These are phyloP conservation scores for Siniperca obscura DNA, from an alignment of 2,797 vertebrate genomes.

Conservation along the genomic window DNA sequence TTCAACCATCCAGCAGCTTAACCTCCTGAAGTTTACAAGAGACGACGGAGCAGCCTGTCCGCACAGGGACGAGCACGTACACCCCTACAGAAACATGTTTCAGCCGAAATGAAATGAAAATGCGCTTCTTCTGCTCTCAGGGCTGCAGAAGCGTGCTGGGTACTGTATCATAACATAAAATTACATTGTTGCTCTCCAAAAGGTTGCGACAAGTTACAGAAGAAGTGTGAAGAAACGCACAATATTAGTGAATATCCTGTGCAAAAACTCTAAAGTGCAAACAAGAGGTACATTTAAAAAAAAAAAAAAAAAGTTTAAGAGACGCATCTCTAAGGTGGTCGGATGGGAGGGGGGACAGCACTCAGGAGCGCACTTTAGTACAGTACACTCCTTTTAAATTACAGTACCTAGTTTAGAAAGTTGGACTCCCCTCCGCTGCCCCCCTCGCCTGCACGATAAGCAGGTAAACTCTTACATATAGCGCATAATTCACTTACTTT, in stretches of 20 bases:
- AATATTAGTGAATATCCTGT: conserved; percentile 7
- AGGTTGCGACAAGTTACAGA: conserved; percentile 16
- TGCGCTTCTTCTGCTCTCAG: not conserved
- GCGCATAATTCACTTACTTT: conserved; percentile 90
- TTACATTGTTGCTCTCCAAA: not conserved
- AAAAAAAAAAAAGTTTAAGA: conserved; percentile 69
- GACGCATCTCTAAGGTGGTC: conserved; percentile 65
- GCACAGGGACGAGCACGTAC: conserved; percentile 3
- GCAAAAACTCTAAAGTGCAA: conserved; percentile 30
- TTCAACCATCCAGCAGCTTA: conserved; percentile 16
- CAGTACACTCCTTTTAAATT: conserved; percentile 77
- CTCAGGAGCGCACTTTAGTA: conserved; percentile 64
- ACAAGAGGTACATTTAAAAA: not conserved
- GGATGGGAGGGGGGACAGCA: conserved; percentile 46
- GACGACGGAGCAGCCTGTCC: conserved; percentile 6
- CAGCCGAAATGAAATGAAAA: not conserved
- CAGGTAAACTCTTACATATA: conserved; percentile 72
- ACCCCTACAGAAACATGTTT: conserved; percentile 24
- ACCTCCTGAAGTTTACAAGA: conserved; percentile 44
- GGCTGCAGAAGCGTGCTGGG: conserved; percentile 7
- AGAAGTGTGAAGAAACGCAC: conserved; percentile 17
- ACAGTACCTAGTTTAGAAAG: conserved; percentile 82
- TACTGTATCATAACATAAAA: not conserved
- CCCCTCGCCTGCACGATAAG: conserved; percentile 56
- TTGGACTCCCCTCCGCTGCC: conserved; percentile 74